phyloP scores from a whole-genome alignment of 1,140 invertebrate genomes.

The Ruditapes philippinarum region DNA sequence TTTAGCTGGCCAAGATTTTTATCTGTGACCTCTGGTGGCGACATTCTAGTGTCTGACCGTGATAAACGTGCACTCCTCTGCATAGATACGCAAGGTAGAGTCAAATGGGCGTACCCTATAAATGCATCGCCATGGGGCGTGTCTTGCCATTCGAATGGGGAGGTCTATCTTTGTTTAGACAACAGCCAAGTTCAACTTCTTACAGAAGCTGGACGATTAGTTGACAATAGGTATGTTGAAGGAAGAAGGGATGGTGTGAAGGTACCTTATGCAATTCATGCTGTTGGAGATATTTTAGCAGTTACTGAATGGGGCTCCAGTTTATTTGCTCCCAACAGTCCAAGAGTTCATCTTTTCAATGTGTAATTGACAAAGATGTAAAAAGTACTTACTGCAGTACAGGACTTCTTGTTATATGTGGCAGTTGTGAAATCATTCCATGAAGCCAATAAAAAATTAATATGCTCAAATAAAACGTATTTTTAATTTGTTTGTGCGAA shows the following conservation, averaged over 20 bases:
- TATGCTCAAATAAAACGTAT: too few species aligned
- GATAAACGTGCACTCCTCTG: constrained; percentile 56
- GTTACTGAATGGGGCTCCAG: constrained; percentile 65
- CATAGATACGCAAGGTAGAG: neutral
- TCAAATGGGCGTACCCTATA: constrained; percentile 24
- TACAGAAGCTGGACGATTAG: constrained; percentile 9
- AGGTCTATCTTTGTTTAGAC: constrained; percentile 54
- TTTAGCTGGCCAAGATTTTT: constrained; percentile 64
- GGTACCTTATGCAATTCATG: constrained; percentile 55
- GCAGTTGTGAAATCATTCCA: too few species aligned
- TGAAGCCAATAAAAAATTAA: too few species aligned
- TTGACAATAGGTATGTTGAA: constrained; percentile 29
- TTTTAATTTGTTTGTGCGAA: too few species aligned
- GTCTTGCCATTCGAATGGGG: constrained; percentile 38
- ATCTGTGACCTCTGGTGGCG: constrained; percentile 41
- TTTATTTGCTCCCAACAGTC: constrained; percentile 55
- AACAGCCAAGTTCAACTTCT: constrained; percentile 51
- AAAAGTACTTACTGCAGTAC: too few species aligned
- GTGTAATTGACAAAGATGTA: too few species aligned
- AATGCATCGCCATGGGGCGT: constrained; percentile 62
- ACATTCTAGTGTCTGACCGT: constrained; percentile 60
- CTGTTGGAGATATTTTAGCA: constrained; percentile 24
- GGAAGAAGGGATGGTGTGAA: constrained; percentile 26
- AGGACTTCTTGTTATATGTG: too few species aligned
- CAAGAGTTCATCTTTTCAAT: constrained; percentile 35